Base-by-base conservation (phyloP, 2,888 invertebrate species). In the Ferdinandea cuprea region DNA sequence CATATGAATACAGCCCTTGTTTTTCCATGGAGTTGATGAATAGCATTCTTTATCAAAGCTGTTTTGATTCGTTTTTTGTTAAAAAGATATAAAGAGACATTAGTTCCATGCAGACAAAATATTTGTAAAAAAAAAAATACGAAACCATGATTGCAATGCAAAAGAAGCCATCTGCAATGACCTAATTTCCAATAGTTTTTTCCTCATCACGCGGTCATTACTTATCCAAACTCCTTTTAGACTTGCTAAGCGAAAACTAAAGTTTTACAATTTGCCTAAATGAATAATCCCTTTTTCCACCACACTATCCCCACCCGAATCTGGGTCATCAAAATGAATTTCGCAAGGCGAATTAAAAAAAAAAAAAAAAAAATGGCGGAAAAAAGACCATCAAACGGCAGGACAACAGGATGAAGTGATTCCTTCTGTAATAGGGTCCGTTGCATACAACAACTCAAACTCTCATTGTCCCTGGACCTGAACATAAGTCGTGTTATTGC, bases 181-280 rank as follows among this genome's bases (percentile, higher is more conserved):
- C 81, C 76, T 46, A 71, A 42, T 72, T 81, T 72, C 46, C 11
- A 77, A 72, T 66, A 77, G 69, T 81, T 72, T 58, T 72, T 66
- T 59, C 65, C 68, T 77, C 69, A 56, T 61, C 73, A 69, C 63
- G 80, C 68, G 80, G 80, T 71, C 80, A 81, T 81, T 81, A 83
- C 77, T 83, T 77, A 83, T 77, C 52, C 72, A 59, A 72, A 71
- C 52, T 74, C 50, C 30, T 40, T 71, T 81, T 35, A 71, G 66
- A 59, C 71, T 65, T 72, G 81, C 61, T 77, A 61, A 83, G 66
- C 77, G 71, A 71, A 77, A 72, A 77, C 48, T 68, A 77, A 83
- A 83, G 71, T 77, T 83, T 83, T 46, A 56, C 76, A 71, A 76
- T 81, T 81, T 81, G 71, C 81, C 81, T 83, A 77, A 83, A 83